Base-by-base conservation (phyloP, 2,797 vertebrate species). In the Mormyrops attenuatus region DNA sequence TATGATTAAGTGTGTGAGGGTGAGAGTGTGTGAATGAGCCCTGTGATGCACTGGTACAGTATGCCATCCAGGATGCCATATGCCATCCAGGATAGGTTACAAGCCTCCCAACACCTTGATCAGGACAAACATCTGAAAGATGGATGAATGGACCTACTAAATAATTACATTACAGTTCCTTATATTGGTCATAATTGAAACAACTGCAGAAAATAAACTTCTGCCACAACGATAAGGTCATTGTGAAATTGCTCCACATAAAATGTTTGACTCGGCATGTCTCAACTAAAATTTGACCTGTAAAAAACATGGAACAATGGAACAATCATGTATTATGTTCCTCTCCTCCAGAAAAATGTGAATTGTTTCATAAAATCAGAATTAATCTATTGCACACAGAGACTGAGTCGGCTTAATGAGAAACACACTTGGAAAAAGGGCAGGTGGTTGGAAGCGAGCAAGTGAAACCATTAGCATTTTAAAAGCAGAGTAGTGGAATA, bases 381-480 rank as follows among this genome's bases (percentile, higher is more conserved):
- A 47, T 82, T 22, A 44, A 52, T 34, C 15, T 34, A 38, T 20
- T n/a, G 69, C 20, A 22, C 44, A 44, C 38, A 11, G 86, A 9
- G 9, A 50, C 41, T 11, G 5, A 26, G 20, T 47, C 1, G 13
- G 20, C 13, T 88, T 92, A 94, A 95, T 94, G 91, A 93, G 92
- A 94, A 94, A 92, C 94, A 94, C 90, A 92, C 90, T 94, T 92
- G 90, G 87, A 89, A 88, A 92, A 87, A 82, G 91, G 93, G 93
- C 96, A 96, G 96, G 96, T 97, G 96, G 94, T 93, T 95, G 90
- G 92, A 94, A 94, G 93, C 91, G 91, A 94, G 94, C 95, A 96
- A 96, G 95, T 96, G 95, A 94, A 96, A 95, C 94, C 94, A 93
- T 95, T 94, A 88, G 91, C 92, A 93, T 93, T 94, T 95, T 95